Percentiles rank a stretch among this genome's conserved stretches.
Evolutionary conservation across 2,888 invertebrate genomes (phyloP).

Genomic region (Drosophila meridiana): DNA sequence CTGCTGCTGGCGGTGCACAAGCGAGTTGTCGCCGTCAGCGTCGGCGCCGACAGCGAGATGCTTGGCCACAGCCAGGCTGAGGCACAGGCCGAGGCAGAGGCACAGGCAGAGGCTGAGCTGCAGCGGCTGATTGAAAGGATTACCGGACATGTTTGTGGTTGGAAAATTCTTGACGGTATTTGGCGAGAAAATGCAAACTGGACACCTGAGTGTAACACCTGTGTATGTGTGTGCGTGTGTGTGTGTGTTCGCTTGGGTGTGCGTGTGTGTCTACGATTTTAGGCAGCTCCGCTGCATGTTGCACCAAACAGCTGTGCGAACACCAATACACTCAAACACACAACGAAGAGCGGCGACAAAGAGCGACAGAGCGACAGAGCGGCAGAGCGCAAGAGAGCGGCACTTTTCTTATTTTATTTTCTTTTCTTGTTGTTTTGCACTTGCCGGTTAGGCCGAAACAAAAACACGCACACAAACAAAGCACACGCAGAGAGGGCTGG

Average conservation of each 20-base stretch:
- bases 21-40: constrained; percentile 37
- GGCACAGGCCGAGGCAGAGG: constrained; percentile 36
- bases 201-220: constrained; percentile 26
- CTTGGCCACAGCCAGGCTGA: constrained; percentile 61
- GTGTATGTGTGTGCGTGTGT: constrained; percentile 4
- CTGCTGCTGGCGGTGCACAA: constrained; percentile 19
- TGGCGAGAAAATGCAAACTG: constrained; percentile 29
- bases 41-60: constrained; percentile 46
- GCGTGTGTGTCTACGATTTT: constrained; percentile 32
- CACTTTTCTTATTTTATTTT: constrained; percentile 14
- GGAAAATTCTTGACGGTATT: constrained; percentile 42
- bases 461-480: constrained; percentile 38
- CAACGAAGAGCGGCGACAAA: constrained; percentile 30
- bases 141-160: constrained; percentile 52
- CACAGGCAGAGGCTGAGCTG: constrained; percentile 52
- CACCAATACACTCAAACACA: constrained; percentile 59
- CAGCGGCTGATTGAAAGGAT: constrained; percentile 31
- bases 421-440: constrained; percentile 33
- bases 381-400: constrained; percentile 25
- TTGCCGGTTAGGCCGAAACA: constrained; percentile 51
- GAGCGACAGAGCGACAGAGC: constrained; percentile 17
- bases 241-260: not conserved
- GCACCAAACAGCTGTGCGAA: constrained; percentile 71
- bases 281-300: constrained; percentile 65
- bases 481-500: constrained; percentile 32